Evolutionary conservation across 2,888 invertebrate species (phyloP), one percentile per base, ranked within the genome.

Genomic region (Megalurothrips usitatus): DNA sequence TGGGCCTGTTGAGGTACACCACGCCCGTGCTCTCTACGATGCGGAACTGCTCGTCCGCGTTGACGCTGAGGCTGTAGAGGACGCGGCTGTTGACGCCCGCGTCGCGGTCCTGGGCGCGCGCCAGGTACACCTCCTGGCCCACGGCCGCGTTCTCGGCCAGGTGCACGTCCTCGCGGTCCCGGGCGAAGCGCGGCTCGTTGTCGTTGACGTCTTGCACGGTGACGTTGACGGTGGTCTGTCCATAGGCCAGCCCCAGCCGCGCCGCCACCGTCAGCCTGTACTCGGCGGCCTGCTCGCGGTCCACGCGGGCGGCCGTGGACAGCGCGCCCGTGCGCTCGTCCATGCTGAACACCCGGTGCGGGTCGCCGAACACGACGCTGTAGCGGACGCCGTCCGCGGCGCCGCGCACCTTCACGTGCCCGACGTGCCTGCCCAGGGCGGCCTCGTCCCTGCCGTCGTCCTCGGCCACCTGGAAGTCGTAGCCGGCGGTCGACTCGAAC

Each of bases 101-200:
- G 87, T 98, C 98, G 80, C 92, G 90, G 88, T 98, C 98, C 81
- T 91, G 90, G 0, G 97, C 98, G 85, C 94, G 90, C 0, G 96
- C 94, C 84, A 96, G 90, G 87, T 94, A 96, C 52, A 98, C 93
- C 88, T 97, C 96, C 87, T 96, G 96, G 0, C 97, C 97, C 58
- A 97, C 95, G 28, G 98, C 97, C 84, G 95, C 94, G 86, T 97
- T 96, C 89, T 97, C 97, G 23, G 92, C 91, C 82, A 98, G 89
- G 83, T 90, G 90, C 79, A 96, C 92, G 87, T 94, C 93, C 86
- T 95, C 94, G 85, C 92, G 92, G 83, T 93, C 94, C 85, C 92
- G 91, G 34, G 92, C 90, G 87, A 96, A 96, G 83, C 91, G 89
- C 6, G 98, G 98, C 81, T 93, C 91, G 87, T 97, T 97, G 87